phyloP scores from a whole-genome alignment of 2,113 vertebrate species.

The Isichthys henryi region DNA sequence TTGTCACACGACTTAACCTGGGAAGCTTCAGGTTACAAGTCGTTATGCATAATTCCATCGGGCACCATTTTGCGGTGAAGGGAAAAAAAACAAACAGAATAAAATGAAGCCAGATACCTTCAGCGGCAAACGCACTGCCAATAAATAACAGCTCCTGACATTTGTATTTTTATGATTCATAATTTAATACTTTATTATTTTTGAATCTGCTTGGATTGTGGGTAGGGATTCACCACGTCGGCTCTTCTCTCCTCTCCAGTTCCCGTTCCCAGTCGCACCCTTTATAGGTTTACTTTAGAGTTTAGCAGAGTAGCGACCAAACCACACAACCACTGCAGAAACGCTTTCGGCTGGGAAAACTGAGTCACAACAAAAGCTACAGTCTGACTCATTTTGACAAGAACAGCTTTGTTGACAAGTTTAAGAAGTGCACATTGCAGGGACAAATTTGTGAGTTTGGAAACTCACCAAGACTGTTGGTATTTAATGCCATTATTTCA shows the following conservation, averaged over 20 bases:
- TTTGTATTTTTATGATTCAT: not conserved
- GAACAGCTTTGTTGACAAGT: slow-evolving; percentile 3
- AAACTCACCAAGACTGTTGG: not conserved
- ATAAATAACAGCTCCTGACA: not conserved
- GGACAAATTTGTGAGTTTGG: not conserved
- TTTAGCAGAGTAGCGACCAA: not conserved
- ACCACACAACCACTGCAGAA: not conserved
- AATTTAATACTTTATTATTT: not conserved
- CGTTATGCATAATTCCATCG: not conserved
- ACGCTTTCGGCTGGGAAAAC: not conserved
- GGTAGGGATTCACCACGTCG: slow-evolving; percentile 64
- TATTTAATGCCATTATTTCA: not conserved
- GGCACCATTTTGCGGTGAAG: not conserved
- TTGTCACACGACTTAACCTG: not conserved
- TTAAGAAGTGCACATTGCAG: not conserved
- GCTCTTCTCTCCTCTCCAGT: not conserved
- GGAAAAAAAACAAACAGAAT: not conserved
- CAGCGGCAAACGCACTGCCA: not conserved
- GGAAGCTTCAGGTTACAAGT: not conserved
- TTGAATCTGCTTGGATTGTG: slow-evolving; percentile 63
- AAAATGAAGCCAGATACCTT: not conserved
- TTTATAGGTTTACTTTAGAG: not conserved
- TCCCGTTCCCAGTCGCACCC: not conserved
- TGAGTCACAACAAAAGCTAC: not conserved
- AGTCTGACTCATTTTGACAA: not conserved